Evolutionary conservation across 2,113 vertebrate species (phyloP).

Genomic region (Hemichromis elongatus): DNA sequence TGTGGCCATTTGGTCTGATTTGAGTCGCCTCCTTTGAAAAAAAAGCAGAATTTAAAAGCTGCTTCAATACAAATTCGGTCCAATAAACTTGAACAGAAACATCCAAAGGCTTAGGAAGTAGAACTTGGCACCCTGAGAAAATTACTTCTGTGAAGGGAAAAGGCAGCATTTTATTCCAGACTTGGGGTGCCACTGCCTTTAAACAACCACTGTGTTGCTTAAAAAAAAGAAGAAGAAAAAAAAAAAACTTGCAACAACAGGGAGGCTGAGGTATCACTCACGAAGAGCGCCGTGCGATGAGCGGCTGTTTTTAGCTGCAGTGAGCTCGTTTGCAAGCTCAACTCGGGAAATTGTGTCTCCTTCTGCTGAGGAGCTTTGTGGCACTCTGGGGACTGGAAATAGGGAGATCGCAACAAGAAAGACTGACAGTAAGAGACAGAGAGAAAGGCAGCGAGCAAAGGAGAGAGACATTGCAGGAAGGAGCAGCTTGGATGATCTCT

Average conservation of each 20-base stretch:
- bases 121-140: not conserved
- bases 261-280: constrained; percentile 31
- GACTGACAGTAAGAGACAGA: constrained; percentile 9
- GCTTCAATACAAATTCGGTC: not conserved
- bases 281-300: constrained; percentile 21
- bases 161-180: not conserved
- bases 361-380: constrained; percentile 37
- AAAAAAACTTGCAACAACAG: not conserved
- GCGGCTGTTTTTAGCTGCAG: constrained; percentile 61
- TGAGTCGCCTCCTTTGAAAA: not conserved
- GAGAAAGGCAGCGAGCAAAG: not conserved
- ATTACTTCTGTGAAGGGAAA: not conserved
- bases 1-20: not conserved
- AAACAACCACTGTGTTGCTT: constrained; percentile 7
- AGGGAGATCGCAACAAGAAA: constrained; percentile 31
- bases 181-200: not conserved
- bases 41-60: not conserved
- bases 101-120: not conserved
- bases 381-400: constrained; percentile 50
- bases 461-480: not conserved
- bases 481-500: constrained; percentile 6
- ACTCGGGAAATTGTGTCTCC: constrained; percentile 37
- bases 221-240: not conserved
- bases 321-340: constrained; percentile 36
- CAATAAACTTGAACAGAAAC: not conserved